Percentiles rank a stretch among this genome's conserved stretches.
phyloP scores from a whole-genome alignment of 1,140 invertebrate genomes.

The Probaryconus sp. region DNA sequence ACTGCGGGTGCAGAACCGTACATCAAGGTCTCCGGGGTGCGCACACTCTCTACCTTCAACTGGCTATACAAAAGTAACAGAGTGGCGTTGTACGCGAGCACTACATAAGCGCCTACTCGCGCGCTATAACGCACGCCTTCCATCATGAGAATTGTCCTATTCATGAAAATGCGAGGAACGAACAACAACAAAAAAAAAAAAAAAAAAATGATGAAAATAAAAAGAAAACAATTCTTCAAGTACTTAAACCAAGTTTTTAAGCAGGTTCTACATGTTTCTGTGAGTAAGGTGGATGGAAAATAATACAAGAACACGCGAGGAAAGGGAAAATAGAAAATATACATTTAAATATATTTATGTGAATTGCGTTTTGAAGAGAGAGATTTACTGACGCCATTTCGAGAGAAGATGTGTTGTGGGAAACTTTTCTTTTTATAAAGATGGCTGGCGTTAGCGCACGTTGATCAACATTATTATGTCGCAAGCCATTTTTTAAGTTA shows the following conservation, averaged over 20 bases:
- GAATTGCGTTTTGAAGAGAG: not conserved
- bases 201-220: too few species aligned
- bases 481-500: too few species aligned
- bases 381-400: too few species aligned
- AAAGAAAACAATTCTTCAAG: slow-evolving; percentile 31
- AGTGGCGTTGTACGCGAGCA: slow-evolving; percentile 51
- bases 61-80: slow-evolving; percentile 53
- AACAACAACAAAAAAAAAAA: too few species aligned
- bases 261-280: slow-evolving; percentile 33
- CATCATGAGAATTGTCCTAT: slow-evolving; percentile 60
- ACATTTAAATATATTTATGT: slow-evolving; percentile 11
- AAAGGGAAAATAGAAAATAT: slow-evolving; percentile 18
- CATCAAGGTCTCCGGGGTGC: slow-evolving; percentile 66
- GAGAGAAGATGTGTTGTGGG: too few species aligned
- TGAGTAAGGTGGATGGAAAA: not conserved
- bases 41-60: slow-evolving; percentile 62
- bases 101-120: slow-evolving; percentile 49
- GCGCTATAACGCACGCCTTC: slow-evolving; percentile 52
- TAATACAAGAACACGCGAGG: not conserved
- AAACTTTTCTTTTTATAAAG: too few species aligned
- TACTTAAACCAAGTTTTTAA: slow-evolving; percentile 54
- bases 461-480: too few species aligned
- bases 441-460: too few species aligned
- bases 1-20: slow-evolving; percentile 62
- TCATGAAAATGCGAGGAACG: slow-evolving; percentile 49